phyloP scores from a whole-genome alignment of 2,888 invertebrate genomes.

The Lepeophtheirus nordmannii region DNA sequence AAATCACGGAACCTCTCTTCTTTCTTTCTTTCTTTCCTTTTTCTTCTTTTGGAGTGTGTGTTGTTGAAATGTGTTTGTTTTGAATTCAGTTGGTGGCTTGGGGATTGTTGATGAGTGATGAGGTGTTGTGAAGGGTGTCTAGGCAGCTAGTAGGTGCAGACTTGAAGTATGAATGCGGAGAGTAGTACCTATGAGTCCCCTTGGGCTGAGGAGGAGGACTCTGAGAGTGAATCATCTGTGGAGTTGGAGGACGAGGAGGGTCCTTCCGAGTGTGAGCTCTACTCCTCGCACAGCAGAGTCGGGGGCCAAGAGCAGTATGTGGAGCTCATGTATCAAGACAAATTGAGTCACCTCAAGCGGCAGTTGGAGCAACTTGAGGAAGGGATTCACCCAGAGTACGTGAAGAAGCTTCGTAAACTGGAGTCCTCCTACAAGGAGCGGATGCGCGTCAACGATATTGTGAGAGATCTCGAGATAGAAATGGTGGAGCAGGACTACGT shows the following conservation, averaged over 20 bases:
- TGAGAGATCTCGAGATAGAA: constrained; percentile 63
- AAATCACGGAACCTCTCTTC: no score
- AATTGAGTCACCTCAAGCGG: constrained; percentile 68
- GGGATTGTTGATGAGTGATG: no score
- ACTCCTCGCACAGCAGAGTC: neutral
- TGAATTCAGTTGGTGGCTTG: no score
- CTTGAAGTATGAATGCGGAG: neutral
- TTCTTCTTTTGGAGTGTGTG: no score
- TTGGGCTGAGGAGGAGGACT: neutral
- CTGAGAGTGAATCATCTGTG: neutral
- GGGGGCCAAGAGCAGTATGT: neutral
- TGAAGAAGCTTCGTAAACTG: constrained; percentile 59
- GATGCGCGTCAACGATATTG: constrained; percentile 54
- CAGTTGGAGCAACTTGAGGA: constrained; percentile 76
- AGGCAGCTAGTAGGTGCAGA: no score
- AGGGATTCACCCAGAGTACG: constrained; percentile 68
- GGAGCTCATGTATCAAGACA: constrained; percentile 41
- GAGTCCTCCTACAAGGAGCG: constrained; percentile 42
- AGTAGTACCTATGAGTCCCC: neutral
- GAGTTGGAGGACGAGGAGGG: no score
- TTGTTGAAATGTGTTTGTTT: no score
- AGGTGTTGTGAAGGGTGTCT: no score
- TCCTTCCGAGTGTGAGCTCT: neutral
- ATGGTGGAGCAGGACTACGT: constrained; percentile 73
- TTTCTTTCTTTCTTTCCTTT: no score